Evolutionary conservation across 37 sponge, comb jelly and placozoan genomes (phyloP).

Genomic region (Spongilla lacustris): DNA sequence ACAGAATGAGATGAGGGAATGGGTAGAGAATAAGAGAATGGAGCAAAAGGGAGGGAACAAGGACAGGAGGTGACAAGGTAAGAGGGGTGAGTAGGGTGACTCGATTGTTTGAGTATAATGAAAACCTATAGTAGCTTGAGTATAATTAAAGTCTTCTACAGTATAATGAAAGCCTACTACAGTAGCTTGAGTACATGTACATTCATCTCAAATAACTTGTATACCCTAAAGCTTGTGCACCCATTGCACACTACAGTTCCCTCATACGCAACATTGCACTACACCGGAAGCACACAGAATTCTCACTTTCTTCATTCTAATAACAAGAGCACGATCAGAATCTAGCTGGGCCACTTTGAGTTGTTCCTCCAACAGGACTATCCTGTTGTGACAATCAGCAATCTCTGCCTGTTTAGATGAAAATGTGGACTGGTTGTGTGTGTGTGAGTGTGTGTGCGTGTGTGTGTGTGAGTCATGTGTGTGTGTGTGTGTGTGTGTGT

Average conservation of each 20-base stretch:
- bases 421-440: slow-evolving; percentile 13
- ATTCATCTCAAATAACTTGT: too few species aligned
- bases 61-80: too few species aligned
- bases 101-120: not conserved
- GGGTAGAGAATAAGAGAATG: not conserved
- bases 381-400: slow-evolving; percentile 2
- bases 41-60: not conserved
- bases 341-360: slow-evolving; percentile 18
- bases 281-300: too few species aligned
- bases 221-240: too few species aligned
- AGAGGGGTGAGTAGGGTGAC: too few species aligned
- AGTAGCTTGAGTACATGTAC: too few species aligned
- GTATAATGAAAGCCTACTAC: too few species aligned
- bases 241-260: too few species aligned
- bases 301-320: slow-evolving; percentile 61
- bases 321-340: slow-evolving; percentile 22
- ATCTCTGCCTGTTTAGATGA: slow-evolving; percentile 38
- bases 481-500: not conserved
- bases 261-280: too few species aligned
- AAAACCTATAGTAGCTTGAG: not conserved
- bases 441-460: not conserved
- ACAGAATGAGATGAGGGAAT: not conserved
- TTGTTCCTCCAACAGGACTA: slow-evolving; percentile 40
- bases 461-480: not conserved
- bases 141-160: too few species aligned